Evolutionary conservation across 1,140 invertebrate species (phyloP), one percentile per base, ranked within the genome.

Genomic region (Drusus annulatus): DNA sequence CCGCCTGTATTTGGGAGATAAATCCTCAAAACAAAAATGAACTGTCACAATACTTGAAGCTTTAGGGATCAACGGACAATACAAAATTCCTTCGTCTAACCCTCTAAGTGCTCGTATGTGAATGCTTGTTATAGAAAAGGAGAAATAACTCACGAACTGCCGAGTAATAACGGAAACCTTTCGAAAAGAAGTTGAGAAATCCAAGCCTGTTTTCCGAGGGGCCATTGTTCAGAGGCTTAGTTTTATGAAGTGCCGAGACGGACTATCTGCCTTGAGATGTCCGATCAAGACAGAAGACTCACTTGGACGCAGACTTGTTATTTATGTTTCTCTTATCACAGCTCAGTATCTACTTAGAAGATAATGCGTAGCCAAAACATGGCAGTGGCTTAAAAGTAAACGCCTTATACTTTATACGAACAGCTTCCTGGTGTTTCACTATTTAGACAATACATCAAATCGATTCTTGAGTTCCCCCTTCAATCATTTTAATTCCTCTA

Each of bases 21-120:
- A 80, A 82, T 82, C 81, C 81, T 80, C 78, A 71, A 82, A 80
- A 83, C 81, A 83, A 83, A 83, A 83, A 78, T 78, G 74, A 80
- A 83, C 78, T 83, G 81, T 83, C 81, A 83, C 75, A 83, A 83
- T 83, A 83, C 76, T 52, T 69, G 50, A 15, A 17, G 16, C 19
- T 17, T 58, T 52, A 8, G 25, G 68, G 75, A 77, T 62, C 73
- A 76, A 31, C 74, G 74, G 74, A 80, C 78, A 80, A 77, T 82
- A 80, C 81, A 79, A 79, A 74, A 78, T 78, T 68, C 58, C 65
- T 83, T 75, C 80, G 78, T 80, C 78, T 83, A 83, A 83, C 80
- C 81, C 78, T 78, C 75, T 83, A 83, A 83, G 79, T 80, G 79
- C 75, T 80, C 78, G 19, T 74, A 73, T 74, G 74, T 76, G 74